Conservation (phyloP, 2,888 invertebrate genomes). For the Eilema caniola region DNA sequence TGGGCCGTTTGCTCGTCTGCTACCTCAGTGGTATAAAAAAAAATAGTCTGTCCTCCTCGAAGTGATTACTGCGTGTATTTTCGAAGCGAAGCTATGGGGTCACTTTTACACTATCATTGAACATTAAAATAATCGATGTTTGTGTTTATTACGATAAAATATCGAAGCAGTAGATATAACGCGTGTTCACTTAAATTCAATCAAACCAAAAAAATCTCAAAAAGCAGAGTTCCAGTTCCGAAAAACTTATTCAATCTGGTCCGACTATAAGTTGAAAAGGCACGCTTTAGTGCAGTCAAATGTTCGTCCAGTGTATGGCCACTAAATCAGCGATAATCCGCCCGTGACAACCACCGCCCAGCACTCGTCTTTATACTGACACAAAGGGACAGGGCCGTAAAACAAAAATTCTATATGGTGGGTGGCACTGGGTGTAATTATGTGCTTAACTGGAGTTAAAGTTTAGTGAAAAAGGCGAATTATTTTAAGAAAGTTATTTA, state of each 20-base stretch:
- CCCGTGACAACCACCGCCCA: constrained; percentile 61
- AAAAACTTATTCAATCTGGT: constrained; percentile 43
- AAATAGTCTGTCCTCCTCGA: too few relatives aligned
- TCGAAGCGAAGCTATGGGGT: too few relatives aligned
- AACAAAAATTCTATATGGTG: constrained; percentile 54
- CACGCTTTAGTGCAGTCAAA: constrained; percentile 50
- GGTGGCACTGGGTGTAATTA: constrained; percentile 25
- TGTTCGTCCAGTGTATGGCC: constrained; percentile 56
- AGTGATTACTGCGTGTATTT: too few relatives aligned
- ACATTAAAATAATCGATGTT: too few relatives aligned
- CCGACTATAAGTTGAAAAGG: constrained; percentile 34
- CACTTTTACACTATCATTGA: too few relatives aligned
- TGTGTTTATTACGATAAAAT: too few relatives aligned
- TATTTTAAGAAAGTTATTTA: neutral
- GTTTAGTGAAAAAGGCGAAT: neutral
- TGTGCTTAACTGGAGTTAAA: constrained; percentile 21
- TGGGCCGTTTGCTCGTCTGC: too few relatives aligned
- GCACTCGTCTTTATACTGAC: constrained; percentile 57
- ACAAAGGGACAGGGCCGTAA: constrained; percentile 48
- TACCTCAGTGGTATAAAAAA: too few relatives aligned
- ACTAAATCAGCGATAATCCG: constrained; percentile 75
- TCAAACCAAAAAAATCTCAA: neutral
- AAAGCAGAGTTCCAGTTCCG: constrained; percentile 25
- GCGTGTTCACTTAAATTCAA: too few relatives aligned
- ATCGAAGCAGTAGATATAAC: too few relatives aligned